Conservation (phyloP, 2,113 vertebrate genomes). For the Ginglymostoma cirratum region DNA sequence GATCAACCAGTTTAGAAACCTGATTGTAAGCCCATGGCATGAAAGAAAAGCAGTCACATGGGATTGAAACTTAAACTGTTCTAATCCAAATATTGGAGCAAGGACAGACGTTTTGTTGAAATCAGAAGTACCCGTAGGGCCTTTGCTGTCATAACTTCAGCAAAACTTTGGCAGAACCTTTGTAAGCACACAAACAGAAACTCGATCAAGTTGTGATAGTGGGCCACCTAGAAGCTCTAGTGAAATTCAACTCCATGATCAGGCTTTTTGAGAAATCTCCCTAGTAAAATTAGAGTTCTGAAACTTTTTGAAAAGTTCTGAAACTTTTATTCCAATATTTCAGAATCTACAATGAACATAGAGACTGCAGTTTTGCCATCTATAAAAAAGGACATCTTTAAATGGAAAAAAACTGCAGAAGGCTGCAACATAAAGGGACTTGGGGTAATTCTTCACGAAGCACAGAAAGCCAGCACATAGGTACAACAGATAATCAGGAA, state of each 20-base stretch:
- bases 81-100: not conserved
- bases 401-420: too few relatives aligned
- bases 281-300: not conserved
- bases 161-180: not conserved
- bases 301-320: not conserved
- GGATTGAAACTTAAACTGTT: not conserved
- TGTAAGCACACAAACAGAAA: not conserved
- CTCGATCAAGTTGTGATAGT: not conserved
- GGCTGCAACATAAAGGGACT: too few relatives aligned
- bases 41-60: not conserved
- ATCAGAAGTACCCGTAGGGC: not conserved
- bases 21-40: too few relatives aligned
- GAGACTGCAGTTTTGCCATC: not conserved
- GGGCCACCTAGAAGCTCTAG: not conserved
- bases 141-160: not conserved
- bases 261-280: not conserved
- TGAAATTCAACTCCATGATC: not conserved
- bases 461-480: too few relatives aligned
- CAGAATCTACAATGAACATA: not conserved
- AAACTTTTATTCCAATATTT: not conserved
- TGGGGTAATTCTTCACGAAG: too few relatives aligned
- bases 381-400: too few relatives aligned
- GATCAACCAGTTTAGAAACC: not conserved
- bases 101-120: not conserved
- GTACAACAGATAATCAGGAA: too few relatives aligned